Percentiles rank a stretch among this genome's conserved stretches.
Conservation (phyloP, 2,888 invertebrate genomes). For the Argynnis bischoffii region DNA sequence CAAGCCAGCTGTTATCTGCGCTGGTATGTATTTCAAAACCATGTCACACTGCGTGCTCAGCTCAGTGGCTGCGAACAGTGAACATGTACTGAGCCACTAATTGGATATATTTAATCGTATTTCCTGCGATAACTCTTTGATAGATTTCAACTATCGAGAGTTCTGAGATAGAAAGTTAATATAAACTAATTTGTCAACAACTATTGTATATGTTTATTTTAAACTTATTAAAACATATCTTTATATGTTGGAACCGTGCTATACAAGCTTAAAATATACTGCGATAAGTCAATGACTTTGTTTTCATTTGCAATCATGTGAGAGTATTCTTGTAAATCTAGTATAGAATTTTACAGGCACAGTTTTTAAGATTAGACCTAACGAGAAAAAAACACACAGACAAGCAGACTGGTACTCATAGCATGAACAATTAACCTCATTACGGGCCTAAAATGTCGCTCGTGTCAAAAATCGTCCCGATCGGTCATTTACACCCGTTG, state of each 20-base stretch:
- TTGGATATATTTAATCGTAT: slow-evolving; percentile 20
- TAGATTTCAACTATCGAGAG: slow-evolving; percentile 7
- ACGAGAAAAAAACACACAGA: no score
- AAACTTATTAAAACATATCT: no score
- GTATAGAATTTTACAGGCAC: no score
- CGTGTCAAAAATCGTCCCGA: slow-evolving; percentile 14
- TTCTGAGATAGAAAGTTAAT: slow-evolving; percentile 18
- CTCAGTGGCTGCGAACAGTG: neutral
- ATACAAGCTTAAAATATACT: no score
- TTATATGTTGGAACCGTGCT: no score
- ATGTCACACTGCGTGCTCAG: neutral
- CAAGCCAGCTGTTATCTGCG: no score
- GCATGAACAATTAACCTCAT: slow-evolving; percentile 31
- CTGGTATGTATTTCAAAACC: neutral
- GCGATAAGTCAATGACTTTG: no score
- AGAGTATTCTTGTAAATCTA: neutral
- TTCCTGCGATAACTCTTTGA: slow-evolving; percentile 1
- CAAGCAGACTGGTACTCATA: neutral
- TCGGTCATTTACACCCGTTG: slow-evolving; percentile 18
- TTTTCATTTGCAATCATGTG: neutral
- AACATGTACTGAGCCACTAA: slow-evolving; percentile 4
- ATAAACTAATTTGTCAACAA: slow-evolving; percentile 8
- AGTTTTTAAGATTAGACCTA: no score
- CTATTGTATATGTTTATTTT: neutral
- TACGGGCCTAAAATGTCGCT: slow-evolving; percentile 23